Evolutionary conservation across 2,888 invertebrate species (phyloP), one percentile per base, ranked within the genome.

Genomic region (Rotaria macrura): DNA sequence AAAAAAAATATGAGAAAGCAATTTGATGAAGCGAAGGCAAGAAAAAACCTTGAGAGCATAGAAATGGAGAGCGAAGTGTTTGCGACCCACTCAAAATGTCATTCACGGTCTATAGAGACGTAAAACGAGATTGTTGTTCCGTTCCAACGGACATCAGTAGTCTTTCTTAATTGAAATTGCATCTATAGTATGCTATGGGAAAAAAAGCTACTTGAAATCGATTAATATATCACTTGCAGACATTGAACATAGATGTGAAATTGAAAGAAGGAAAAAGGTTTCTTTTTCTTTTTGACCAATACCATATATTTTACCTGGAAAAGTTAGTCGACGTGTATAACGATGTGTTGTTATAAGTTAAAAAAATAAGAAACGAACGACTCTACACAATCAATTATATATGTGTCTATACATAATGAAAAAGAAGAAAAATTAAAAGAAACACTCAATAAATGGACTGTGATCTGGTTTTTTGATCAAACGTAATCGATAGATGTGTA

Each of bases 51-150:
- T 65, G 34, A 65, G 65, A 65, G 65, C 20, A 29, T 65, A 34
- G 38, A 65, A 65, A 65, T 65, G 65, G 65, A 65, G 12, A 65
- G 34, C 65, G 65, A 65, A 65, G 65, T 65, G 65, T 65, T 65
- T 65, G 65, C 65, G 65, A 65, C 34, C 65, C 65, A 65, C 65
- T 65, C 65, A 65, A 65, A 34, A 34, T 34, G 65, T 65, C 65
- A 65, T 65, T 65, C 65, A 65, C 34, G 34, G 65, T 14, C 20
- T 34, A 65, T 65, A 34, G 29, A 29, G 65, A 65, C 65, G 34
- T 65, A 65, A 65, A 65, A 34, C 34, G 65, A 65, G 65, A 65
- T 65, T 34, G 20, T 65, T 65, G 65, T 34, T 65, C 34, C 34
- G 34, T 65, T 17, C 6, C 65, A 65, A 65, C 29, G 65, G 34